Percentiles rank a stretch among this genome's conserved stretches.
Conservation (phyloP, 92 coral and sea anemone species). For the Micromussa lordhowensis region DNA sequence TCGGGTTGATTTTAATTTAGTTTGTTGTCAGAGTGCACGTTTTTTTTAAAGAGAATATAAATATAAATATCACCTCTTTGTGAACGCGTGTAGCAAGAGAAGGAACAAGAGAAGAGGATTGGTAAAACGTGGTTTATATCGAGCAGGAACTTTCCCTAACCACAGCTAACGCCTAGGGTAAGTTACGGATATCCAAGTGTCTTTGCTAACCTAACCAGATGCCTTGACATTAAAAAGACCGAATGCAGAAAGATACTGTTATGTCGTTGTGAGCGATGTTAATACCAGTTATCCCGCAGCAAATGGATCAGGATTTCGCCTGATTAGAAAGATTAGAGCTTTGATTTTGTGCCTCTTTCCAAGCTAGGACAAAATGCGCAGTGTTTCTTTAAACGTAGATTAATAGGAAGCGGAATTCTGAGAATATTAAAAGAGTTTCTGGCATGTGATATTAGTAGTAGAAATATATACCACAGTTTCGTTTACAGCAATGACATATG, state of each 20-base stretch:
- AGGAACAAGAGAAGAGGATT: neutral
- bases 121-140: neutral
- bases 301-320: neutral
- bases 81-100: neutral
- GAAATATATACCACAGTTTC: conserved; percentile 6
- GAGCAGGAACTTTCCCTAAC: conserved; percentile 3
- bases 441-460: neutral
- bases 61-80: neutral
- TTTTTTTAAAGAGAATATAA: neutral
- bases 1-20: neutral
- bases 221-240: conserved; percentile 8
- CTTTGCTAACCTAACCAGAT: neutral
- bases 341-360: neutral
- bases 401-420: neutral
- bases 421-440: neutral
- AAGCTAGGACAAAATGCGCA: neutral
- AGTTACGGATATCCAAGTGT: neutral
- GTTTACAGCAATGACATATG: neutral
- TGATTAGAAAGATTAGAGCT: conserved; percentile 2
- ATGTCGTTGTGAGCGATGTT: neutral
- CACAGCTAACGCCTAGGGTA: neutral
- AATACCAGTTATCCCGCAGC: neutral
- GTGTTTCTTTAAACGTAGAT: neutral
- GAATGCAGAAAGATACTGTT: neutral
- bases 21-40: neutral